A percentile compares a stretch with the other conserved stretches of the same genome.
These are phyloP conservation scores for Thamnophis elegans DNA, from an alignment of 2,797 vertebrate species.

Conservation along the genomic window DNA sequence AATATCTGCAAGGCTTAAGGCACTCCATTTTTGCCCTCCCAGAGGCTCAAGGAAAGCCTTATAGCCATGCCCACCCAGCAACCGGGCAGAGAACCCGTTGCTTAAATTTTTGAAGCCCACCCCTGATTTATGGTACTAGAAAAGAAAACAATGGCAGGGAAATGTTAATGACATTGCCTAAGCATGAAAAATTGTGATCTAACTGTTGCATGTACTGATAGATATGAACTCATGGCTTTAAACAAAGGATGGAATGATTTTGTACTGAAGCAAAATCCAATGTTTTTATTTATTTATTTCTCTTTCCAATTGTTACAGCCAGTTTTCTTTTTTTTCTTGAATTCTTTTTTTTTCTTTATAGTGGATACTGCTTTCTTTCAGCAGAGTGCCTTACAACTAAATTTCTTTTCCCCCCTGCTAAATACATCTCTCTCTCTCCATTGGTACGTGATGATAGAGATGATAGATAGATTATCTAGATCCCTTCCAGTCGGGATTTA, in stretches of 20 bases:
- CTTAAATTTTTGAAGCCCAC: too few relatives aligned
- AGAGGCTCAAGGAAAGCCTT: too few relatives aligned
- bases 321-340: not conserved
- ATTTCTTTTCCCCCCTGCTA: not conserved
- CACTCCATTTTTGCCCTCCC: not conserved
- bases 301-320: not conserved
- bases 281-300: not conserved
- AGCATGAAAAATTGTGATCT: not conserved
- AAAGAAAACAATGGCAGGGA: not conserved
- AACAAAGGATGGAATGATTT: not conserved
- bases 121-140: not conserved
- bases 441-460: not conserved
- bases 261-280: not conserved
- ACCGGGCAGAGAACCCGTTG: too few relatives aligned
- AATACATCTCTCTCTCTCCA: not conserved
- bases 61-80: too few relatives aligned
- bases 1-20: not conserved
- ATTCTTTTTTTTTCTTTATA: not conserved
- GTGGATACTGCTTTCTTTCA: not conserved
- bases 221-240: not conserved
- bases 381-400: not conserved
- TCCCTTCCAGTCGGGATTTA: too few relatives aligned
- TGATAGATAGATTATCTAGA: too few relatives aligned
- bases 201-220: not conserved
- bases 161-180: not conserved